Conservation (phyloP, 2,113 vertebrate species). For the Rhea pennata region DNA sequence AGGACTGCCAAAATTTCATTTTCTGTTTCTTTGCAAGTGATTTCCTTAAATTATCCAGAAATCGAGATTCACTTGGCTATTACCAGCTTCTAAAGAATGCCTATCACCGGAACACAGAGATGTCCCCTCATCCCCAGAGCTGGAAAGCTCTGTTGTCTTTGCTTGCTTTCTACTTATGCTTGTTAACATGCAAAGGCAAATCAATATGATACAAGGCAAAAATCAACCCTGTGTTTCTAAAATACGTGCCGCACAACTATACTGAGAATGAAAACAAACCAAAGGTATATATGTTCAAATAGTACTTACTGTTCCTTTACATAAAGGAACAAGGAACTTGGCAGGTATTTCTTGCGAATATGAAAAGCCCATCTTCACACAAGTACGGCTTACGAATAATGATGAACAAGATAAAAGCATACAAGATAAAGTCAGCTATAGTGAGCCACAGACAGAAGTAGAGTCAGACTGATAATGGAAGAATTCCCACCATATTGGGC, state of each 20-base stretch:
- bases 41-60: background rate
- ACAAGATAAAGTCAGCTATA: constrained; percentile 35
- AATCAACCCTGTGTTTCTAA: constrained; percentile 31
- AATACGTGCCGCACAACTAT: constrained; percentile 37
- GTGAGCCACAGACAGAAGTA: constrained; percentile 41
- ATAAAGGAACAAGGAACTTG: constrained; percentile 69
- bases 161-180: background rate
- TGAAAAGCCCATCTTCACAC: constrained; percentile 43
- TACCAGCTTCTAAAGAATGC: background rate
- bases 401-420: constrained; percentile 62
- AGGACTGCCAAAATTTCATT: background rate
- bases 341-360: constrained; percentile 45
- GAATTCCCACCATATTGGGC: constrained; percentile 24
- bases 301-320: constrained; percentile 59
- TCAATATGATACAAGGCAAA: background rate
- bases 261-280: constrained; percentile 50
- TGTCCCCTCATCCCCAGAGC: rapidly evolving
- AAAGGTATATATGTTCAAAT: constrained; percentile 37
- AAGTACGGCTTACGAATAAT: constrained; percentile 54
- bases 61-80: background rate
- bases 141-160: background rate
- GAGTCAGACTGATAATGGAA: constrained; percentile 47
- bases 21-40: background rate
- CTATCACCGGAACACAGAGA: background rate
- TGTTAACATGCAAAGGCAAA: constrained; percentile 40